Evolutionary conservation across 2,113 vertebrate genomes (phyloP), one percentile per base, ranked within the genome.

Genomic region (Carassius auratus): DNA sequence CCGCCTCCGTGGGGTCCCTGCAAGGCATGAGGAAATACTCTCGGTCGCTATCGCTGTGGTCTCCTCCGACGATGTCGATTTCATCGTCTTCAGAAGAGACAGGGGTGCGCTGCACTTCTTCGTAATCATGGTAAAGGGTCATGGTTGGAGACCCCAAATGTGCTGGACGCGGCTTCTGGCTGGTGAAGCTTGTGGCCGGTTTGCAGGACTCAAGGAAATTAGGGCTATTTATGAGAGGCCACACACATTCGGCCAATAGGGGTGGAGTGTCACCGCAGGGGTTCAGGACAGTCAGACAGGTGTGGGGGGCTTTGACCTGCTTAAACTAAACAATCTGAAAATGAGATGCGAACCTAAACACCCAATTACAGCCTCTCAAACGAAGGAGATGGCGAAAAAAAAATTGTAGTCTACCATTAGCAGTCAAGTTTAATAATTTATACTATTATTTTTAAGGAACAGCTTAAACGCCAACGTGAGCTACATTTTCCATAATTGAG

Each of bases 111-210:
- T 89, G 90, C 5, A 91, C 85, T n/a, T 83, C 84, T 85, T 93
- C 89, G 85, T 61, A 93, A n/a, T 93, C 92, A 86, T 82, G 86
- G n/a, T 93, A 93, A 19, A 95, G 92, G 78, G 93, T 95, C 95
- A 95, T 95, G 59, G 55, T 76, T 81, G 73, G 14, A 68, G 30
- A 68, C 82, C 38, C n/a, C 38, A 76, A 76, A 81, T 12, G 76
- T 64, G 30, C 23, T 84, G 64, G 21, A 30, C 7, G 42, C 42
- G 42, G 8, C 15, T 55, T 19, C 74, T n/a, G 4, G 62, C 42
- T 15, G 17, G 8, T 2, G 1, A 8, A 33, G 26, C 36, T 14
- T 48, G 73, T 82, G 86, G 80, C 84, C 87, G 80, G 79, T 82
- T 76, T 59, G 45, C 75, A 74, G 66, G 33, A 75, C 64, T 85